These are phyloP conservation scores for Tiliacea citrago DNA, from an alignment of 2,888 invertebrate species.

Conservation along the genomic window DNA sequence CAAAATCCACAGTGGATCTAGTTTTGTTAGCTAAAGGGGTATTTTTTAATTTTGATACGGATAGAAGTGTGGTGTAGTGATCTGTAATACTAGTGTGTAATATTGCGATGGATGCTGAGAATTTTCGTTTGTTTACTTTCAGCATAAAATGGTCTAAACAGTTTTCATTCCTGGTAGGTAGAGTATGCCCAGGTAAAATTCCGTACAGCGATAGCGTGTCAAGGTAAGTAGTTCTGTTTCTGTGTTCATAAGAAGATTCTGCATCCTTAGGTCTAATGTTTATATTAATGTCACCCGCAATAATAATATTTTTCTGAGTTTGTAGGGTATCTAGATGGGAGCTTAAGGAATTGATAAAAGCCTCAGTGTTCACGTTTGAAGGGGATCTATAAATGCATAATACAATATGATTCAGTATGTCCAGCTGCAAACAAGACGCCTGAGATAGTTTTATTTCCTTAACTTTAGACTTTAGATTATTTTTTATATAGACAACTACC, in stretches of 20 bases:
- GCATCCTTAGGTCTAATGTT: background rate
- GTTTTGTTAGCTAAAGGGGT: too few species aligned
- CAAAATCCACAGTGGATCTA: too few species aligned
- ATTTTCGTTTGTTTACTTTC: constrained; percentile 14
- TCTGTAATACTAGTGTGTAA: constrained; percentile 29
- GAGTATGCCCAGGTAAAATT: constrained; percentile 28
- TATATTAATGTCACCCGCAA: constrained; percentile 4
- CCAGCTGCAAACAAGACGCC: too few species aligned
- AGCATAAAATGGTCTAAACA: constrained; percentile 39
- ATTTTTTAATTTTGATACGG: too few species aligned
- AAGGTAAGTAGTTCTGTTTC: constrained; percentile 29
- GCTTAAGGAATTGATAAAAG: background rate
- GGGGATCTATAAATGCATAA: too few species aligned
- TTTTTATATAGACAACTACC: too few species aligned
- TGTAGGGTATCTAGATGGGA: background rate
- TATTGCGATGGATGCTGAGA: constrained; percentile 18
- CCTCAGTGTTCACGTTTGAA: background rate
- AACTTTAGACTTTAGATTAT: too few species aligned
- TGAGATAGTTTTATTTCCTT: too few species aligned
- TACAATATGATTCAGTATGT: too few species aligned
- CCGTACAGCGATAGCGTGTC: constrained; percentile 25
- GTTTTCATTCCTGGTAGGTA: constrained; percentile 1
- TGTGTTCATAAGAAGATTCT: constrained; percentile 13
- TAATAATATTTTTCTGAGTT: background rate
- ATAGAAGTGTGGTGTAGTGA: constrained; percentile 19